These are phyloP conservation scores for Calliopum simillimum DNA, from an alignment of 2,888 invertebrate species.

Conservation along the genomic window DNA sequence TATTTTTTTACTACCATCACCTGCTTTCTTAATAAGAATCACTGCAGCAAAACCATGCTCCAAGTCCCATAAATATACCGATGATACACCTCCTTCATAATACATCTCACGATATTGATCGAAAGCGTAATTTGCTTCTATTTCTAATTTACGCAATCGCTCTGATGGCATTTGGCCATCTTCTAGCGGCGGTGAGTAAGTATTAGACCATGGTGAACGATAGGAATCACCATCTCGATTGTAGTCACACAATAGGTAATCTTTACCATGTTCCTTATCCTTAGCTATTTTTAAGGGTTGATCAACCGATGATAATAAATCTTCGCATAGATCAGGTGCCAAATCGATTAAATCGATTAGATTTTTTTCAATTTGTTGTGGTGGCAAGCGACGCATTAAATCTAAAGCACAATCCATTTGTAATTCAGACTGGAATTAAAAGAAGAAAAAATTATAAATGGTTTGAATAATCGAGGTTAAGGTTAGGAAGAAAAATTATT, in stretches of 20 bases:
- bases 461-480: too few relatives aligned
- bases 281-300: constrained; percentile 98
- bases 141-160: constrained; percentile 91
- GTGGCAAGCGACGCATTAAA: constrained; percentile 97
- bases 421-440: constrained; percentile 82
- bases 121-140: constrained; percentile 98
- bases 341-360: constrained; percentile 97
- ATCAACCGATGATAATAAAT: constrained; percentile 95
- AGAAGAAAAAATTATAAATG: not conserved
- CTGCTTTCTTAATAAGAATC: constrained; percentile 98
- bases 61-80: constrained; percentile 99
- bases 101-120: constrained; percentile 99
- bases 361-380: constrained; percentile 99
- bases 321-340: constrained; percentile 95
- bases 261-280: constrained; percentile 94
- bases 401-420: constrained; percentile 99
- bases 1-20: constrained; percentile 97
- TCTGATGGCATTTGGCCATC: constrained; percentile 99
- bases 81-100: constrained; percentile 99
- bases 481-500: too few relatives aligned
- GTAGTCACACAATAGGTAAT: constrained; percentile 98
- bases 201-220: constrained; percentile 98
- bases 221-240: constrained; percentile 99
- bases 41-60: constrained; percentile 99
- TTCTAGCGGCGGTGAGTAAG: constrained; percentile 96